These are phyloP conservation scores for Drosophila rufa DNA, from an alignment of 1,140 invertebrate species.

Conservation along the genomic window DNA sequence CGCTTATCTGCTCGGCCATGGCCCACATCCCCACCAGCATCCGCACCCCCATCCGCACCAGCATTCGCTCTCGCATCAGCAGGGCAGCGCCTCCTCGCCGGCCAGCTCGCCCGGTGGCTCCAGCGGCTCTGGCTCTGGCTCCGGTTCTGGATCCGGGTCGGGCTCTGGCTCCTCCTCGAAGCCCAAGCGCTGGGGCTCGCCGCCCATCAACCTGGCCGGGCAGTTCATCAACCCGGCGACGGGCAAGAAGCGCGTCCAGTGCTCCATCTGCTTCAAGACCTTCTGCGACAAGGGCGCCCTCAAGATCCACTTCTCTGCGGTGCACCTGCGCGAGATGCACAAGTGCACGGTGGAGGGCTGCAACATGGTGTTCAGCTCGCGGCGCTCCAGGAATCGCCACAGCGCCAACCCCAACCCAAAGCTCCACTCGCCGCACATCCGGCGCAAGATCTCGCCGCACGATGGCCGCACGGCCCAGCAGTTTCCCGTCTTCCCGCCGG, in stretches of 20 bases:
- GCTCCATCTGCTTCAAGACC: constrained; percentile 99
- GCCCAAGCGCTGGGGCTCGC: constrained; percentile 84
- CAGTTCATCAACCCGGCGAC: constrained; percentile 96
- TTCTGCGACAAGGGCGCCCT: constrained; percentile 99
- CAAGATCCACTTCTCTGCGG: constrained; percentile 99
- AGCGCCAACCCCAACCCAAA: constrained; percentile 99
- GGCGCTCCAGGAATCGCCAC: constrained; percentile 91
- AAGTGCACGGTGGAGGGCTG: constrained; percentile 92
- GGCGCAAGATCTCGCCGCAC: constrained; percentile 96
- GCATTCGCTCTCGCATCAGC: constrained; percentile 11
- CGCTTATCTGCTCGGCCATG: constrained; percentile 72
- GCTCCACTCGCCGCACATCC: constrained; percentile 96
- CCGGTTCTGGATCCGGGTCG: not conserved
- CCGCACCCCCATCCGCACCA: constrained; percentile 24
- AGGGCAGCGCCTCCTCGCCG: constrained; percentile 53
- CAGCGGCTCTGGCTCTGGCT: constrained; percentile 14
- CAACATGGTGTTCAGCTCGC: constrained; percentile 92
- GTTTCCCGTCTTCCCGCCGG: constrained; percentile 87
- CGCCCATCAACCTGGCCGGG: constrained; percentile 94
- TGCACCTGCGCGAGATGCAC: constrained; percentile 92
- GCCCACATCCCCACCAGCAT: constrained; percentile 38
- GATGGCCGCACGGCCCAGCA: constrained; percentile 95
- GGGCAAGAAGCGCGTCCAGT: constrained; percentile 98
- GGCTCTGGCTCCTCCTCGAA: constrained; percentile 33
- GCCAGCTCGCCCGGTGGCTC: constrained; percentile 66